Conservation (phyloP, 2,888 invertebrate genomes). For the Aelia acuminata region DNA sequence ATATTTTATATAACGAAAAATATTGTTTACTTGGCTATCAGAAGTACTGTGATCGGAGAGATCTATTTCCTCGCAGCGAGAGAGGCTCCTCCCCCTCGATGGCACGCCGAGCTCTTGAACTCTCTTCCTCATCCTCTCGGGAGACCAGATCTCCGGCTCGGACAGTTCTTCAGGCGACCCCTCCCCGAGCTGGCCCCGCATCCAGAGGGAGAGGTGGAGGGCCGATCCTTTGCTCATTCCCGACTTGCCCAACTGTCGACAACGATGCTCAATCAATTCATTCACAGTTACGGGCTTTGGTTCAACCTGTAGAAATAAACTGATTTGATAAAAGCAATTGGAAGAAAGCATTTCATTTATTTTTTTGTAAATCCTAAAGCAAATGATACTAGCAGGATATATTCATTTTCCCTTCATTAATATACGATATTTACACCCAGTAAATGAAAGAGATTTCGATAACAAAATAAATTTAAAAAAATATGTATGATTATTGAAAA, state of each 20-base stretch:
- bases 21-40: conserved; percentile 79
- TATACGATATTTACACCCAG: no score
- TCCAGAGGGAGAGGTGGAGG: conserved; percentile 84
- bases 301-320: conserved; percentile 49
- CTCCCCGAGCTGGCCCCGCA: conserved; percentile 80
- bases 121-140: conserved; percentile 71
- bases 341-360: background rate
- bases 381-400: background rate
- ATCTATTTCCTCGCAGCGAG: conserved; percentile 68
- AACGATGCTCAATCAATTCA: conserved; percentile 76
- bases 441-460: no score
- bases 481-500: no score
- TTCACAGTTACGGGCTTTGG: conserved; percentile 66
- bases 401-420: no score
- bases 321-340: conserved; percentile 22
- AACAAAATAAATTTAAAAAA: no score
- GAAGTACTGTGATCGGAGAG: conserved; percentile 75
- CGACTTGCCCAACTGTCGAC: conserved; percentile 76
- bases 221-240: conserved; percentile 80
- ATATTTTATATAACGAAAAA: no score
- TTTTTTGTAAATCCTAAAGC: background rate
- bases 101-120: conserved; percentile 57
- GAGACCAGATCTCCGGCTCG: conserved; percentile 79
- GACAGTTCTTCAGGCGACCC: conserved; percentile 70
- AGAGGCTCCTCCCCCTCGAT: conserved; percentile 58